A percentile compares a stretch with the other conserved stretches of the same genome.
Evolutionary conservation across 2,113 vertebrate genomes (phyloP).

Genomic region (Cygnus buccinator): DNA sequence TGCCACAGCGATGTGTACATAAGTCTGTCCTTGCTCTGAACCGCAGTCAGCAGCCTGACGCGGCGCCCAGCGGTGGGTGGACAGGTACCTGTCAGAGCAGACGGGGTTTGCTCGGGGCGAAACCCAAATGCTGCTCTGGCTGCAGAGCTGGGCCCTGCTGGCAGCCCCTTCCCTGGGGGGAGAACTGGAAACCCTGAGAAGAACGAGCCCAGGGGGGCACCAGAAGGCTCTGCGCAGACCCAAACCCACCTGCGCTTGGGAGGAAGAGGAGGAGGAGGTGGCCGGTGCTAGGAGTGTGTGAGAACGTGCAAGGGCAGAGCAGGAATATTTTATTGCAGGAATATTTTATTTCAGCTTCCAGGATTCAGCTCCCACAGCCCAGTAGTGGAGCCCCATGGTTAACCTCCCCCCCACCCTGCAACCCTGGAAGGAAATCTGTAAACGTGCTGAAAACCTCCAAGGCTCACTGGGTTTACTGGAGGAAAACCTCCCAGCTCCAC

Average conservation of each 20-base stretch:
- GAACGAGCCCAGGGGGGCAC: constrained; percentile 32
- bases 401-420: background rate
- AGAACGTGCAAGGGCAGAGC: background rate
- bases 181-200: constrained; percentile 54
- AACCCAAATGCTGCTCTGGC: background rate
- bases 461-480: too few relatives aligned
- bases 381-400: accelerated
- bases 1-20: constrained; percentile 73
- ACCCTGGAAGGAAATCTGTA: background rate
- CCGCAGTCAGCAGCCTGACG: constrained; percentile 66
- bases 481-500: too few relatives aligned
- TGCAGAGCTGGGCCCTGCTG: too few relatives aligned
- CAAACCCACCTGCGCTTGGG: background rate
- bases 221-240: constrained; percentile 44
- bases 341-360: background rate
- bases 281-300: accelerated
- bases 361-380: background rate
- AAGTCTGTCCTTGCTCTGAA: constrained; percentile 80
- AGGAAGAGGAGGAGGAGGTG: background rate
- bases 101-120: constrained; percentile 63
- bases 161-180: background rate
- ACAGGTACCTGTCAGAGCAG: constrained; percentile 70
- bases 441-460: too few relatives aligned
- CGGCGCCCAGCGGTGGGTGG: constrained; percentile 68
- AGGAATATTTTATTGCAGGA: background rate